phyloP scores from a whole-genome alignment of 2,797 vertebrate genomes.

The Siniperca obscura region DNA sequence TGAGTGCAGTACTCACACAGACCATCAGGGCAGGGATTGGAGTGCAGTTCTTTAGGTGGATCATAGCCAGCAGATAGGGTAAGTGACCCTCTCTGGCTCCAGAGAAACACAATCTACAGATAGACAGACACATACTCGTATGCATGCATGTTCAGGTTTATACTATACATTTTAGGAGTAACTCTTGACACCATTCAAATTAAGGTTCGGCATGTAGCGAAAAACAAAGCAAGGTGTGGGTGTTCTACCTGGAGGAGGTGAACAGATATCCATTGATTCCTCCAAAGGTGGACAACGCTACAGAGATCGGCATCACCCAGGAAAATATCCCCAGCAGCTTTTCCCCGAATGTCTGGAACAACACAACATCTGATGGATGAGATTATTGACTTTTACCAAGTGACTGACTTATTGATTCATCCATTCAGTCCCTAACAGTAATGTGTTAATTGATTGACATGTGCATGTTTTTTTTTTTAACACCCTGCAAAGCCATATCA shows the following conservation, averaged over 20 bases:
- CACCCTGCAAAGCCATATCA: not conserved
- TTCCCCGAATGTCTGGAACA: slow-evolving; percentile 94
- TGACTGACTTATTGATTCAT: not conserved
- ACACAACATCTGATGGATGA: slow-evolving; percentile 31
- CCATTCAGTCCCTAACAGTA: not conserved
- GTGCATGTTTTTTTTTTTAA: not conserved
- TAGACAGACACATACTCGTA: not conserved
- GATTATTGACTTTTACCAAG: not conserved
- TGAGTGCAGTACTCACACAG: slow-evolving; percentile 88
- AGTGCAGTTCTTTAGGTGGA: slow-evolving; percentile 94
- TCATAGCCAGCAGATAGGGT: slow-evolving; percentile 96
- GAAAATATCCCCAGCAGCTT: slow-evolving; percentile 97
- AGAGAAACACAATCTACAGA: slow-evolving; percentile 92
- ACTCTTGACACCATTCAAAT: not conserved
- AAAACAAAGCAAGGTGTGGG: not conserved
- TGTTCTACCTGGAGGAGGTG: slow-evolving; percentile 94
- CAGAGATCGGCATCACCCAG: slow-evolving; percentile 97
- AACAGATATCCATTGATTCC: slow-evolving; percentile 99
- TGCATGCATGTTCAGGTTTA: not conserved
- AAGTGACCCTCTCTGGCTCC: slow-evolving; percentile 96
- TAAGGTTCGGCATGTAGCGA: not conserved
- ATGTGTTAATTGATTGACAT: not conserved
- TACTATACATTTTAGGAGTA: no score
- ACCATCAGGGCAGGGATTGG: slow-evolving; percentile 95
- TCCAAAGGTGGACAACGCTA: slow-evolving; percentile 97